Conservation (phyloP, 2,113 vertebrate species). For the Plestiodon gilberti region DNA sequence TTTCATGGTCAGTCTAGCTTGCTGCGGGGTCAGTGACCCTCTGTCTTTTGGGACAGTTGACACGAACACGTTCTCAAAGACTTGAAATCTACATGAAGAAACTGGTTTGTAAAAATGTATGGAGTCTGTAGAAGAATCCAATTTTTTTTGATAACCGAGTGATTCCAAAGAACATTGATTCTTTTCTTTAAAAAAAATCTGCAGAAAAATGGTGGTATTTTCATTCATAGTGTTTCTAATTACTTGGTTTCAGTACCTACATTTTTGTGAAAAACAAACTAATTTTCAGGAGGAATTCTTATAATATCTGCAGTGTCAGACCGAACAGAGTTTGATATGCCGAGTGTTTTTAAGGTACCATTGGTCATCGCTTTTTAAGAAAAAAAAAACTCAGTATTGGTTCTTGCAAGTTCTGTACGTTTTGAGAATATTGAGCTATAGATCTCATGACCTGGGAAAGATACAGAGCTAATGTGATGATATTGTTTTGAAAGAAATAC, state of each 20-base stretch:
- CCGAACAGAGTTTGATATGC: constrained; percentile 78
- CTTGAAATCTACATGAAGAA: constrained; percentile 66
- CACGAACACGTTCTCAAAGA: constrained; percentile 63
- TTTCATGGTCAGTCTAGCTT: constrained; percentile 69
- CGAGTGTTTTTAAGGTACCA: constrained; percentile 79
- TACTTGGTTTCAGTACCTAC: constrained; percentile 80
- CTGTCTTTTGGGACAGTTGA: constrained; percentile 48
- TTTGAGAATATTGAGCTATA: constrained; percentile 67
- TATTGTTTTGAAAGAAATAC: constrained; percentile 62
- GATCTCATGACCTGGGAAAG: constrained; percentile 63
- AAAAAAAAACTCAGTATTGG: constrained; percentile 72
- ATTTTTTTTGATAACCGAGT: constrained; percentile 72
- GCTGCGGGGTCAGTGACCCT: constrained; percentile 72
- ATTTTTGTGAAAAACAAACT: constrained; percentile 74
- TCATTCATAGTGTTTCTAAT: constrained; percentile 77
- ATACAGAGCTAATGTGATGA: constrained; percentile 68
- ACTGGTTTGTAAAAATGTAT: constrained; percentile 57
- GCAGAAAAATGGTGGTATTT: constrained; percentile 74
- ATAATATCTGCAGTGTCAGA: constrained; percentile 69
- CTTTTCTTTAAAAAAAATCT: constrained; percentile 64
- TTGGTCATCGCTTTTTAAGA: constrained; percentile 68
- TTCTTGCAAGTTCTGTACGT: constrained; percentile 69
- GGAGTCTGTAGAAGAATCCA: constrained; percentile 75
- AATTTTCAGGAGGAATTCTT: constrained; percentile 76
- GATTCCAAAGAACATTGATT: constrained; percentile 86